Evolutionary conservation across 2,888 invertebrate genomes (phyloP), one percentile per base, ranked within the genome.

Genomic region (Drosophila fulvimacula): DNA sequence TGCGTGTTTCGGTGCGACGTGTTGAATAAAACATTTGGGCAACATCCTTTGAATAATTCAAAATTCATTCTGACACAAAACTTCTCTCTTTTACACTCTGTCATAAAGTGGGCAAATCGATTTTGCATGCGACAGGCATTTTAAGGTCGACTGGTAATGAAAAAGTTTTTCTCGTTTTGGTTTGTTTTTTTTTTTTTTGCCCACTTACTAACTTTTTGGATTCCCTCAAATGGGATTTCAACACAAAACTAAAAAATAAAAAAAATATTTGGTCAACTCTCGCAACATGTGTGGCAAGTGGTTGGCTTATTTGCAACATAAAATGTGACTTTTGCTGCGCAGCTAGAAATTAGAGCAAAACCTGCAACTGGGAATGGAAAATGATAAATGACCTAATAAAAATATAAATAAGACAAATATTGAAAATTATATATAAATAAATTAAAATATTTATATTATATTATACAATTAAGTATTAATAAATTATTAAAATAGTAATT

Each of bases 41-140:
- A 74, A 63, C 66, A 67, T 72, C 61, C 69, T 56, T 60, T 88
- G 78, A 84, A 84, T 84, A 67, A 84, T 84, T 77, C 77, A 79
- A 60, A 82, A 76, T 70, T 62, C 73, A 73, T 57, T 48, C 64
- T 59, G 56, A 38, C 68, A 59, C 51, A 69, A 52, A 24, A 44
- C 42, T 56, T 48, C 44, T 30, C 52, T 24, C 52, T 41, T 34
- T 32, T 30, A 36, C 32, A 51, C 61, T 51, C 34, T 24, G 38
- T 3, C 39, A 39, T 49, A 34, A 62, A 58, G 65, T 58, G 64
- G 46, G 39, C 63, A 52, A 79, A 79, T 71, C 76, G 73, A 79
- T 83, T 82, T 82, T 77, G 78, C 76, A 73, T 73, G 63, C 52
- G 52, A 60, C 65, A 48, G 53, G 57, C 53, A 63, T 69, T 69